phyloP scores from a whole-genome alignment of 2,113 vertebrate species.

The Otus sunia region DNA sequence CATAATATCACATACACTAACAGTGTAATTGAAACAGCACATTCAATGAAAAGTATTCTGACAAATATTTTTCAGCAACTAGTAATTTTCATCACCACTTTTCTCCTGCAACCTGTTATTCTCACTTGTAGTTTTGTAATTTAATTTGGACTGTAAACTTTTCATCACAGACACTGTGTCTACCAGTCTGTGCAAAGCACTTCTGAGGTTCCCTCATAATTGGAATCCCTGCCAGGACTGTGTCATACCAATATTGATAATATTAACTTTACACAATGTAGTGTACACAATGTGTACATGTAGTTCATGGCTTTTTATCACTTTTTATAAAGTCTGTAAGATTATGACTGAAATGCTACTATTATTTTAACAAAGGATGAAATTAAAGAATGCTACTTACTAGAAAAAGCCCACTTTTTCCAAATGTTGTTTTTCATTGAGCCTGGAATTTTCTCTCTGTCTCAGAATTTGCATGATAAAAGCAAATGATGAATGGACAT shows the following conservation, averaged over 20 bases:
- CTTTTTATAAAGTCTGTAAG: not conserved
- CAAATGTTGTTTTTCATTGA: not conserved
- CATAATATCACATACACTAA: not conserved
- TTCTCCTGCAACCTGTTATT: not conserved
- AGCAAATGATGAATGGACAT: slow-evolving; percentile 13
- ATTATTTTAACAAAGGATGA: not conserved
- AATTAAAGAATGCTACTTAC: not conserved
- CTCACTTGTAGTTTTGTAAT: not conserved
- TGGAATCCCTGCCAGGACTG: not conserved
- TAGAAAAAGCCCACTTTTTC: not conserved
- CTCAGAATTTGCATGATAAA: slow-evolving; percentile 32
- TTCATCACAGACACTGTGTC: not conserved
- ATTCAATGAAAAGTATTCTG: not conserved
- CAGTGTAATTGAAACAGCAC: not conserved
- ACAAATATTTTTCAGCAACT: not conserved
- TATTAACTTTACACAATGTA: not conserved
- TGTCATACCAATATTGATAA: not conserved
- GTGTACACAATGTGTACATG: no score
- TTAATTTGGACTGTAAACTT: not conserved
- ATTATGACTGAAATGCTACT: not conserved
- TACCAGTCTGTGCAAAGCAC: not conserved
- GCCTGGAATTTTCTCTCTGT: not conserved
- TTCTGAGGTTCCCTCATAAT: not conserved
- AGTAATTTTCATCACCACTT: not conserved
- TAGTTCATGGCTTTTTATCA: not conserved